Percentiles rank a stretch among this genome's conserved stretches.
These are phyloP conservation scores for Catalaphyllia jardinei DNA, from an alignment of 64 coral and sea anemone genomes.

Conservation along the genomic window DNA sequence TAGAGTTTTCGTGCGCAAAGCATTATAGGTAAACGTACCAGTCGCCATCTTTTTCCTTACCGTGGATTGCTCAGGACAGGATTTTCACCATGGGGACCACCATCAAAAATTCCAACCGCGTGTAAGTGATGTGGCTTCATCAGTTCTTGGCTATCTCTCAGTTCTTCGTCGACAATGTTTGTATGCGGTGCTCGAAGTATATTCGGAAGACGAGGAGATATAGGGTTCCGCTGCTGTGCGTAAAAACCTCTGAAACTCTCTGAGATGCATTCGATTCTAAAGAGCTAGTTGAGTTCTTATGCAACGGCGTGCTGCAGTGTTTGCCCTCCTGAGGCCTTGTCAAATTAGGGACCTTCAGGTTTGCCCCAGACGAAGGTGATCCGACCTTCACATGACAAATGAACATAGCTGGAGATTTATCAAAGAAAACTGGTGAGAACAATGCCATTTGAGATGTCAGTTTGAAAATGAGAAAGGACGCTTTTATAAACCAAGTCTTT, in stretches of 20 bases:
- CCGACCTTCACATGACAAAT: not conserved
- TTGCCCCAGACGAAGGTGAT: conserved; percentile 11
- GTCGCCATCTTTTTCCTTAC: too few species aligned
- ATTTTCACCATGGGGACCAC: conserved; percentile 72
- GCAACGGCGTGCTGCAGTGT: conserved; percentile 72
- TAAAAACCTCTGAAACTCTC: conserved; percentile 73
- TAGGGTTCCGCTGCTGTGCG: not conserved
- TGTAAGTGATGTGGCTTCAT: conserved; percentile 89
- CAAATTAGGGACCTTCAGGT: conserved; percentile 5
- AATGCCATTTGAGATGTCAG: too few species aligned
- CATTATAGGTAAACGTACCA: too few species aligned
- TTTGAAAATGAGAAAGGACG: too few species aligned
- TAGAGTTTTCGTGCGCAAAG: too few species aligned
- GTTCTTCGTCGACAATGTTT: conserved; percentile 89
- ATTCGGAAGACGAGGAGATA: conserved; percentile 6
- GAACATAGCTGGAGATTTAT: not conserved
- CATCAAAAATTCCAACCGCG: conserved; percentile 73
- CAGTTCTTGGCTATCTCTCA: too few species aligned
- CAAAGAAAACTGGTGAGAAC: conserved; percentile 7
- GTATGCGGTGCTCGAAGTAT: conserved; percentile 75
- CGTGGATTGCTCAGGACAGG: conserved; percentile 72
- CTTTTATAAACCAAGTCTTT: too few species aligned
- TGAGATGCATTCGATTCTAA: conserved; percentile 75
- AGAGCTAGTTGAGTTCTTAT: conserved; percentile 63
- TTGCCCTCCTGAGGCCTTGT: conserved; percentile 49